phyloP scores from a whole-genome alignment of 2,797 vertebrate species.

The Chelmon rostratus region DNA sequence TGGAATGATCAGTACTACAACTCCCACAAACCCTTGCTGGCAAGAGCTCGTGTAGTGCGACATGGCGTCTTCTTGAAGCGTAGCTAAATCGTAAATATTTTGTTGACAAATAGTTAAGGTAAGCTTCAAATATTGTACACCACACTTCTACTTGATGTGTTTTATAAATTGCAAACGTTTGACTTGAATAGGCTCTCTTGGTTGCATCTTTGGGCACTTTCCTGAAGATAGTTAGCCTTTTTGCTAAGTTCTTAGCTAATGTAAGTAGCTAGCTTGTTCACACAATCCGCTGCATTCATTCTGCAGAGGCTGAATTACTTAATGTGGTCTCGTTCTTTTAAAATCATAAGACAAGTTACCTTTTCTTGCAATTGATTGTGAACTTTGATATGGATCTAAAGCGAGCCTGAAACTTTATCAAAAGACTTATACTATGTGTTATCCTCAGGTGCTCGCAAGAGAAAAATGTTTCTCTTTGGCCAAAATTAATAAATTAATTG shows the following conservation, averaged over 20 bases:
- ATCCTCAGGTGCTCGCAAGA: not conserved
- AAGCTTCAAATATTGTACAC: not conserved
- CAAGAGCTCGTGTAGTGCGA: slow-evolving; percentile 34
- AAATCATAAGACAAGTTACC: accelerated
- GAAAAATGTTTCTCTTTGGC: not conserved
- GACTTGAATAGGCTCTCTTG: accelerated
- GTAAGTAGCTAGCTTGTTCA: slow-evolving; percentile 29
- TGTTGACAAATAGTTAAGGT: slow-evolving; percentile 72
- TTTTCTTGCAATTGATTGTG: not conserved
- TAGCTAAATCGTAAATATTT: slow-evolving; percentile 65
- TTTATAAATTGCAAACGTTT: not conserved
- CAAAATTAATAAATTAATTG: not conserved
- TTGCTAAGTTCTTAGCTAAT: slow-evolving; percentile 59
- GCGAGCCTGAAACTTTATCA: not conserved
- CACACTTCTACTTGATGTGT: accelerated
- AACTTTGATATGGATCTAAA: too few species aligned
- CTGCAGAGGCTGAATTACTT: not conserved
- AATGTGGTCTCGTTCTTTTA: not conserved
- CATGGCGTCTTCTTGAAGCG: slow-evolving; percentile 83
- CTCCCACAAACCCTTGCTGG: slow-evolving; percentile 64
- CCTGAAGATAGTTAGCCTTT: not conserved
- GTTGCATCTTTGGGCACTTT: not conserved
- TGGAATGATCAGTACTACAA: slow-evolving; percentile 57
- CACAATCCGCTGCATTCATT: not conserved
- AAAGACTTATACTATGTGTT: not conserved